Conservation (phyloP, 2,113 vertebrate genomes). For the Spea multiplicata region DNA sequence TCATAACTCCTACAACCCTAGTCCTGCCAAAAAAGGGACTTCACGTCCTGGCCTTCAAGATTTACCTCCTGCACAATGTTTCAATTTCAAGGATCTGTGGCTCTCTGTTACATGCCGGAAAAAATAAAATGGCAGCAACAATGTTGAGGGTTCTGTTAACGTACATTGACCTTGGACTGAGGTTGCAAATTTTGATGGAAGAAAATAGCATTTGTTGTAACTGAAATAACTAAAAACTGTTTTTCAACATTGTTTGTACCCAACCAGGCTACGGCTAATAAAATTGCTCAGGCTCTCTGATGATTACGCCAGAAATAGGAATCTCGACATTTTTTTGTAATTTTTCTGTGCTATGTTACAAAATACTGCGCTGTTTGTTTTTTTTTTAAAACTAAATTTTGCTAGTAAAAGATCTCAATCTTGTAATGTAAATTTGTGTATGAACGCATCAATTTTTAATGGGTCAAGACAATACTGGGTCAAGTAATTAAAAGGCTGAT, state of each 20-base stretch:
- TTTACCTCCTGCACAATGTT: constrained; percentile 16
- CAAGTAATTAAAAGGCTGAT: too few relatives aligned
- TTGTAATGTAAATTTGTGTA: too few relatives aligned
- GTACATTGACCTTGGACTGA: constrained; percentile 4
- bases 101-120: neutral
- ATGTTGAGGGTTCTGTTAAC: constrained; percentile 1
- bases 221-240: neutral
- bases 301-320: too few relatives aligned
- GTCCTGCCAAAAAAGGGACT: constrained; percentile 23
- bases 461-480: too few relatives aligned
- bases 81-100: constrained; percentile 12
- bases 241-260: neutral
- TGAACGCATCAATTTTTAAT: too few relatives aligned
- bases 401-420: too few relatives aligned
- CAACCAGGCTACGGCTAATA: neutral
- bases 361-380: too few relatives aligned
- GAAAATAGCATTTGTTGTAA: neutral
- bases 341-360: too few relatives aligned
- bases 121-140: neutral
- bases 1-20: constrained; percentile 31
- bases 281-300: too few relatives aligned
- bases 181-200: neutral
- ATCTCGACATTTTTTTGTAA: too few relatives aligned
- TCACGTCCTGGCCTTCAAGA: neutral
- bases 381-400: too few relatives aligned